A percentile compares a stretch with the other conserved stretches of the same genome.
Conservation (phyloP, 2,888 invertebrate species). For the Andrena hattorfiana region DNA sequence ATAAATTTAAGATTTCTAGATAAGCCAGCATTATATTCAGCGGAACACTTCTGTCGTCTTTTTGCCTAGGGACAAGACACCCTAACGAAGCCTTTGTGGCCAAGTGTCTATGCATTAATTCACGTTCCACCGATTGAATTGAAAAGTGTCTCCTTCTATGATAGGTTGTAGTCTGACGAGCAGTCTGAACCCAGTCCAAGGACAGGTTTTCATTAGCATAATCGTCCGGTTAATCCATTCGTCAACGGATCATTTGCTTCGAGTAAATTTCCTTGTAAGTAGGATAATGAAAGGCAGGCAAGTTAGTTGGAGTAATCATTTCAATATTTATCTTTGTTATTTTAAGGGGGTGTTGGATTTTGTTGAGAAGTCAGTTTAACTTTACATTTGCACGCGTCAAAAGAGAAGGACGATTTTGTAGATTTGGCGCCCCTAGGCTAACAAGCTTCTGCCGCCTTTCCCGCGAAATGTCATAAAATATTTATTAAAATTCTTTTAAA, state of each 20-base stretch:
- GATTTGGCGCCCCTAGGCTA: too few species aligned
- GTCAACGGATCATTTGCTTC: not conserved
- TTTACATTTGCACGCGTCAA: not conserved
- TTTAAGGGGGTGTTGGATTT: not conserved
- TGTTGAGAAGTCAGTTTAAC: not conserved
- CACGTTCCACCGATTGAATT: conserved; percentile 10
- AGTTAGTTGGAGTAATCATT: not conserved
- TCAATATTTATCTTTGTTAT: not conserved
- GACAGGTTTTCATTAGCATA: conserved; percentile 61
- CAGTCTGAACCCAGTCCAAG: conserved; percentile 18
- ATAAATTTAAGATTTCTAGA: conserved; percentile 1
- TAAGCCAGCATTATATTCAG: conserved; percentile 1
- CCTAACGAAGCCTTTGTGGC: conserved; percentile 47
- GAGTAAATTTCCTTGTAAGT: not conserved
- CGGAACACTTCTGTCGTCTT: not conserved
- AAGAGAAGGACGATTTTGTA: too few species aligned
- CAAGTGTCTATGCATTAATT: conserved; percentile 9
- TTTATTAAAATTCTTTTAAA: too few species aligned
- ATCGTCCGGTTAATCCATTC: conserved; percentile 26
- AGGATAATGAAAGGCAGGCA: not conserved
- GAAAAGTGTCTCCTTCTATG: conserved; percentile 56
- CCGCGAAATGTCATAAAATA: too few species aligned
- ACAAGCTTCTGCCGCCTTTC: too few species aligned
- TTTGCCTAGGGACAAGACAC: conserved; percentile 28
- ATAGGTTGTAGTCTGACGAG: conserved; percentile 40